Conservation (phyloP, 2,113 vertebrate genomes). For the Fulmarus glacialis region DNA sequence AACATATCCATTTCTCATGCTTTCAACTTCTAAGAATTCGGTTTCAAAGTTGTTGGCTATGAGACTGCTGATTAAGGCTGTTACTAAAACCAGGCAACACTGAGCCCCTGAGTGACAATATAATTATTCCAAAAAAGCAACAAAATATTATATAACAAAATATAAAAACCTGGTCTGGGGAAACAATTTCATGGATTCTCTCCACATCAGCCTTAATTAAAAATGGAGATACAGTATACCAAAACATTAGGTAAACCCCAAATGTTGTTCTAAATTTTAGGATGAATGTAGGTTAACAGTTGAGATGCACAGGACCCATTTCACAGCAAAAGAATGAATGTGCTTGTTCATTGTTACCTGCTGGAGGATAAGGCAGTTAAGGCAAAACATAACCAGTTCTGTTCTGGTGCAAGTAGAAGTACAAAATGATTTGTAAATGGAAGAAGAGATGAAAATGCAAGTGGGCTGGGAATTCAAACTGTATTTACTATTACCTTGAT, state of each 20-base stretch:
- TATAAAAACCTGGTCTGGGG: accelerated
- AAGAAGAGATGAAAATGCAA: neutral
- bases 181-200: neutral
- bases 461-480: neutral
- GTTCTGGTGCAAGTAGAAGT: neutral
- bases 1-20: neutral
- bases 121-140: neutral
- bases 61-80: neutral
- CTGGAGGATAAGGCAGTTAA: neutral
- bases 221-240: neutral
- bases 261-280: neutral
- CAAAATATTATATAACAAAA: neutral
- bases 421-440: neutral
- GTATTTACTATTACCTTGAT: neutral
- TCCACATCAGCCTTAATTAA: neutral
- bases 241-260: neutral
- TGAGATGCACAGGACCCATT: neutral
- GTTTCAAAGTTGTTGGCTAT: neutral
- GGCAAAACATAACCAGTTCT: neutral
- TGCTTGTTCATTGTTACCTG: neutral
- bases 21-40: neutral
- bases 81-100: neutral
- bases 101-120: neutral
- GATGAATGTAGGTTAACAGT: neutral
- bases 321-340: neutral